Evolutionary conservation across 2,113 vertebrate species (phyloP), one percentile per base, ranked within the genome.

Genomic region (Melospiza georgiana): DNA sequence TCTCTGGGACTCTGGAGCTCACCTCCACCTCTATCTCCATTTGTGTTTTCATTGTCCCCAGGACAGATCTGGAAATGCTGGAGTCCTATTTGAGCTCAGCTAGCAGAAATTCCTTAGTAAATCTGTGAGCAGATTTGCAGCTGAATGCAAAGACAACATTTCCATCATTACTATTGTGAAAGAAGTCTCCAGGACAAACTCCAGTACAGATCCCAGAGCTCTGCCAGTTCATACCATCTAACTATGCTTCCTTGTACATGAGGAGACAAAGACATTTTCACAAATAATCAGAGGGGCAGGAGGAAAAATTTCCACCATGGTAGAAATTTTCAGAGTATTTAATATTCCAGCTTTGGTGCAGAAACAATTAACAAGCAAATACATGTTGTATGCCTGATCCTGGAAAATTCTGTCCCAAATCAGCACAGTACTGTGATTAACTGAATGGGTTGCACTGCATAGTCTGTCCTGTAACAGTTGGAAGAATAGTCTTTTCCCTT

Each of bases 401-500:
- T 75, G 68, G 66, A 68, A 78, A 87, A 78, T 54, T 66, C 73
- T 89, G 27, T 61, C 58, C 61, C 66, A 71, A 87, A 65, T 37
- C 49, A 82, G 77, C 52, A 28, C 39, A 74, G 35, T 2, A 0
- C 35, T 71, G 59, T 87, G 57, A 87, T 81, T 75, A 87, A 88
- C 67, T 75, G 61, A 43, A 54, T n/a, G 54, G 75, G 49, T 41
- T 91, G 74, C 94, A 86, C 48, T 94, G 97, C 97, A 94, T 97
- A 97, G 97, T 97, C 97, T 87, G 77, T 71, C 76, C 22, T 55
- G 90, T 61, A 78, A 93, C 94, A 93, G 92, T 69, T 95, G 90
- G 89, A 94, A 90, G 69, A 89, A 77, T 92, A 95, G 95, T 96
- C 97, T 98, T 96, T 98, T 97, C 98, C 98, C 98, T 91, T 90